These are phyloP conservation scores for Thysanoteuthis rhombus DNA, from an alignment of 2,888 invertebrate genomes.

Conservation along the genomic window DNA sequence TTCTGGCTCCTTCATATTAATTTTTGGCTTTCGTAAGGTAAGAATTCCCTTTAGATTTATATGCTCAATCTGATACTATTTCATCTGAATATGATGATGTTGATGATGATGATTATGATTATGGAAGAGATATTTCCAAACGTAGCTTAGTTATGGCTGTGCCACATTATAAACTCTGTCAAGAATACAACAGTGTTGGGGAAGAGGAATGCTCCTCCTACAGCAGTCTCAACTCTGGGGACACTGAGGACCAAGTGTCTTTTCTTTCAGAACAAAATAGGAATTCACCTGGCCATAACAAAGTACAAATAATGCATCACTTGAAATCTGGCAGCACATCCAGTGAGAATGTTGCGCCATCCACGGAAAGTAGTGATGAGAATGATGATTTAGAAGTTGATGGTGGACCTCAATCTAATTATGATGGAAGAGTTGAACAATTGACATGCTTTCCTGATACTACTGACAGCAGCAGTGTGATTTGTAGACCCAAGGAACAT, in stretches of 20 bases:
- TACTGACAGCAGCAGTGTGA: not conserved
- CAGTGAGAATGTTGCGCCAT: not conserved
- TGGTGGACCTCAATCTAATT: not conserved
- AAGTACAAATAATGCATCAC: not conserved
- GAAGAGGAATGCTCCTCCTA: slow-evolving; percentile 19
- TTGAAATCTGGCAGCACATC: not conserved
- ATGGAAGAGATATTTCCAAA: not conserved
- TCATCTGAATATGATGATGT: not conserved
- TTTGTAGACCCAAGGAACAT: not conserved
- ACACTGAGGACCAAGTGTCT: not conserved
- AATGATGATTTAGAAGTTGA: not conserved
- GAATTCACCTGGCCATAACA: not conserved
- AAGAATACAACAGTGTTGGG: slow-evolving; percentile 16
- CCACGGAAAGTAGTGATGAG: not conserved
- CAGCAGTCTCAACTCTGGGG: not conserved
- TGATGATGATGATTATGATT: not conserved
- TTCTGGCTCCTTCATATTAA: slow-evolving; percentile 33
- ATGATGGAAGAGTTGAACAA: not conserved
- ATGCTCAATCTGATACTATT: not conserved
- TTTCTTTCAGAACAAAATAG: not conserved
- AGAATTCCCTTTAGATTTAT: slow-evolving; percentile 40
- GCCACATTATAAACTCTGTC: not conserved
- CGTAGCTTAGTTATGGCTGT: not conserved
- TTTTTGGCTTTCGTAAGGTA: slow-evolving; percentile 56
- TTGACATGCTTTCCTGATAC: not conserved